Conservation (phyloP, 2,113 vertebrate species). For the Gallinago paraguaiae region DNA sequence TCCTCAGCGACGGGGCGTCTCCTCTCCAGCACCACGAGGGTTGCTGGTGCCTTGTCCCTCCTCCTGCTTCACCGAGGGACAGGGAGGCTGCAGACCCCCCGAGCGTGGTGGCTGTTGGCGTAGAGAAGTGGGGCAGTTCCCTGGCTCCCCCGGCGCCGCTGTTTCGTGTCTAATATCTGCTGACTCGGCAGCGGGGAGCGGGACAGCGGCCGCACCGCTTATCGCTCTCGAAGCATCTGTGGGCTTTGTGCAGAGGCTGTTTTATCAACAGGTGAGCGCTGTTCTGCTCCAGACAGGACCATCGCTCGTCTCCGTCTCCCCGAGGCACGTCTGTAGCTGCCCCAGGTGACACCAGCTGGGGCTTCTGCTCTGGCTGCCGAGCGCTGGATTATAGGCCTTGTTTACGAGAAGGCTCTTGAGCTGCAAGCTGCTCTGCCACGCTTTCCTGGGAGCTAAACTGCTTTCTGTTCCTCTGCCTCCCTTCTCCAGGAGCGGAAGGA, state of each 20-base stretch:
- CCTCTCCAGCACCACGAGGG: accelerated
- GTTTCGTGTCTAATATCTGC: not conserved
- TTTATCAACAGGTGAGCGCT: not conserved
- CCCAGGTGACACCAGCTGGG: not conserved
- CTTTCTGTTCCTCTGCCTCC: not conserved
- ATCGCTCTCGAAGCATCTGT: not conserved
- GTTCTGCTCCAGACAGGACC: not conserved
- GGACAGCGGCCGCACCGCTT: not conserved
- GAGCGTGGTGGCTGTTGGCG: accelerated
- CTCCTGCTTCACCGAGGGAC: accelerated
- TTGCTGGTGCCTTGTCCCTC: not conserved
- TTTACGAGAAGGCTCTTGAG: not conserved
- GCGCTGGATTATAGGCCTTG: not conserved
- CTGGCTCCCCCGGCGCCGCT: not conserved
- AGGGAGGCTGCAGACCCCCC: not conserved
- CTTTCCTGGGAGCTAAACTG: not conserved
- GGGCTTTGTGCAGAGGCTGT: not conserved
- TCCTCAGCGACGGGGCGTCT: accelerated
- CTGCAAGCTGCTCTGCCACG: not conserved
- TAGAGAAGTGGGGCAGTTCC: not conserved
- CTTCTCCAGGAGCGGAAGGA: not conserved
- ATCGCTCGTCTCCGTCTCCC: not conserved
- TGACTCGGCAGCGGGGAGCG: not conserved
- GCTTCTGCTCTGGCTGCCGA: not conserved
- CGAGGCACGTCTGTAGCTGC: not conserved